phyloP scores from a whole-genome alignment of 2,113 vertebrate genomes.

The Sakesphorus luctuosus region DNA sequence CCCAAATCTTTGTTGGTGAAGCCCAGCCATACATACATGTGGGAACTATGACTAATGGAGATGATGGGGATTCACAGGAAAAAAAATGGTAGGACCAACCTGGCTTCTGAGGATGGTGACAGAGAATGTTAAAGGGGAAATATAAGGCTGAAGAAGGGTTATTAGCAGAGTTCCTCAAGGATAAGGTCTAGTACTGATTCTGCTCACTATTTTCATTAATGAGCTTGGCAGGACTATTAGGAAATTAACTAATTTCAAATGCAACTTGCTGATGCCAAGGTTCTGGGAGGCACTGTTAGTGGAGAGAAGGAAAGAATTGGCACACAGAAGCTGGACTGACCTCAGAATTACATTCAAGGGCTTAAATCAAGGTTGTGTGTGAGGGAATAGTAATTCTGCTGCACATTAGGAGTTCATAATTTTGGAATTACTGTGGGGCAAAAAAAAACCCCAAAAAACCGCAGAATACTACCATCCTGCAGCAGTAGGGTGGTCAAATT shows the following conservation, averaged over 20 bases:
- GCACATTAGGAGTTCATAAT: not conserved
- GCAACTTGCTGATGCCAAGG: not conserved
- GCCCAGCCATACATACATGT: not conserved
- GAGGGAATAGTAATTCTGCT: not conserved
- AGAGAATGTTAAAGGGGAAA: not conserved
- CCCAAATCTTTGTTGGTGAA: too few relatives aligned
- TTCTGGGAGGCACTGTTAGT: not conserved
- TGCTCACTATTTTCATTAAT: not conserved
- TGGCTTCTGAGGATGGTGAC: not conserved
- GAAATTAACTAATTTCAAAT: not conserved
- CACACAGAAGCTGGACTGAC: not conserved
- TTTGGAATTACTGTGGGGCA: not conserved
- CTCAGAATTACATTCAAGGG: not conserved
- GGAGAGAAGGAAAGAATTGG: not conserved
- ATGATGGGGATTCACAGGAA: not conserved
- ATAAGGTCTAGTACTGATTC: not conserved
- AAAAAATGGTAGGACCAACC: not conserved
- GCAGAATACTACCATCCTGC: not conserved
- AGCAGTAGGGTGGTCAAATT: not conserved
- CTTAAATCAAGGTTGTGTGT: not conserved
- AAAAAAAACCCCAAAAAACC: not conserved
- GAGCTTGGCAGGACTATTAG: not conserved
- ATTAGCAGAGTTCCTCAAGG: not conserved
- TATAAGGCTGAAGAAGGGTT: not conserved
- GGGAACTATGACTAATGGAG: not conserved